Conservation (phyloP, 2,113 vertebrate genomes). For the Stomatorhinus ivindoensis region DNA sequence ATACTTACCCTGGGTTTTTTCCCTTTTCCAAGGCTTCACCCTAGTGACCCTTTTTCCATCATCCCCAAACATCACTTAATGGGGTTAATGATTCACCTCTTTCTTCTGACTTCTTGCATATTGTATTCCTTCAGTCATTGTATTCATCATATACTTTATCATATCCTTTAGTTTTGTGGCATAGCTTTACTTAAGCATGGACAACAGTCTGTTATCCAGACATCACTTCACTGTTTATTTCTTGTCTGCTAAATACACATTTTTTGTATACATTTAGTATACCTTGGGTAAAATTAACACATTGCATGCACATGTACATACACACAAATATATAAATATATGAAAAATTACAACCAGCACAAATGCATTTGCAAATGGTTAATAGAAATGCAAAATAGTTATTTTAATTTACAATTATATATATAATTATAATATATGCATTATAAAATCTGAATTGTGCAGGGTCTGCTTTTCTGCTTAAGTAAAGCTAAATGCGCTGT, state of each 20-base stretch:
- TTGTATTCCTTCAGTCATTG: neutral
- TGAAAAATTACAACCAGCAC: neutral
- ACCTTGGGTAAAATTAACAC: neutral
- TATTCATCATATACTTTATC: neutral
- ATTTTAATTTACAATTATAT: neutral
- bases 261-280: neutral
- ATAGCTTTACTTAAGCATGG: slow-evolving; percentile 10
- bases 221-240: neutral
- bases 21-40: neutral
- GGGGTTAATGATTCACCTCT: neutral
- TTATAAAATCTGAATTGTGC: neutral
- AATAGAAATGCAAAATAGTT: neutral
- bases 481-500: neutral
- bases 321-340: neutral
- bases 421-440: neutral
- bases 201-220: neutral
- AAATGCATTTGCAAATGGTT: neutral
- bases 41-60: neutral
- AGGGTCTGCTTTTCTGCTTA: neutral
- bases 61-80: neutral
- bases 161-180: neutral
- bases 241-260: neutral
- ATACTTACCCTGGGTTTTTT: neutral
- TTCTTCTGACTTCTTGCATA: neutral
- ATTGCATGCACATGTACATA: neutral